Conservation (phyloP, 2,888 invertebrate species). For the Dasypolia templi region DNA sequence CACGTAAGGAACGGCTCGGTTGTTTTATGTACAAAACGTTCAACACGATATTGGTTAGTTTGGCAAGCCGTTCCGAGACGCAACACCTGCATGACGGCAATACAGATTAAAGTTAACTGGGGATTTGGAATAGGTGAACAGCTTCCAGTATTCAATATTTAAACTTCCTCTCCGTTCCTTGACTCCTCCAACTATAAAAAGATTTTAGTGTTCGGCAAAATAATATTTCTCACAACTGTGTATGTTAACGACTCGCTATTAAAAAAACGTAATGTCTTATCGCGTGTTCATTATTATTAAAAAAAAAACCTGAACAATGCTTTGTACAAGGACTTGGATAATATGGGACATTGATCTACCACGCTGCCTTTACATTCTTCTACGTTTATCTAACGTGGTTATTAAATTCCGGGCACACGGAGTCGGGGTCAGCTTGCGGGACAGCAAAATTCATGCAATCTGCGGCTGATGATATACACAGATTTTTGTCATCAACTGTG, state of each 20-base stretch:
- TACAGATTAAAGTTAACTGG: conserved; percentile 24
- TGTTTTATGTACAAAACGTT: conserved; percentile 32
- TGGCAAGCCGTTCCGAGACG: conserved; percentile 8
- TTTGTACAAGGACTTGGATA: conserved; percentile 58
- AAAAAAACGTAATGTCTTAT: conserved; percentile 58
- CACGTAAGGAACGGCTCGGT: conserved; percentile 26
- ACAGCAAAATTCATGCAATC: conserved; percentile 34
- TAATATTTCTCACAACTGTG: conserved; percentile 31
- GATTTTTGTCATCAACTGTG: conserved; percentile 17
- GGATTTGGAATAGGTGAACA: background rate
- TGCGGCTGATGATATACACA: conserved; percentile 35
- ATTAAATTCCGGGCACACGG: conserved; percentile 68
- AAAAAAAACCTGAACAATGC: conserved; percentile 60
- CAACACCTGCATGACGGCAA: conserved; percentile 13
- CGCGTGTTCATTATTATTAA: conserved; percentile 55
- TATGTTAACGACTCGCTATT: conserved; percentile 21
- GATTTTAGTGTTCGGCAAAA: conserved; percentile 4
- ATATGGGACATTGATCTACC: conserved; percentile 58
- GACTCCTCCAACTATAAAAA: conserved; percentile 5
- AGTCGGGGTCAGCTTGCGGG: conserved; percentile 28
- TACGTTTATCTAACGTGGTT: conserved; percentile 60
- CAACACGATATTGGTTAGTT: conserved; percentile 21
- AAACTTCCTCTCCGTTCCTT: background rate
- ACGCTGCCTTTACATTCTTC: conserved; percentile 49
- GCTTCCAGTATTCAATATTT: conserved; percentile 22